Evolutionary conservation across 2,888 invertebrate species (phyloP), one percentile per base, ranked within the genome.

Genomic region (Rhingia rostrata): DNA sequence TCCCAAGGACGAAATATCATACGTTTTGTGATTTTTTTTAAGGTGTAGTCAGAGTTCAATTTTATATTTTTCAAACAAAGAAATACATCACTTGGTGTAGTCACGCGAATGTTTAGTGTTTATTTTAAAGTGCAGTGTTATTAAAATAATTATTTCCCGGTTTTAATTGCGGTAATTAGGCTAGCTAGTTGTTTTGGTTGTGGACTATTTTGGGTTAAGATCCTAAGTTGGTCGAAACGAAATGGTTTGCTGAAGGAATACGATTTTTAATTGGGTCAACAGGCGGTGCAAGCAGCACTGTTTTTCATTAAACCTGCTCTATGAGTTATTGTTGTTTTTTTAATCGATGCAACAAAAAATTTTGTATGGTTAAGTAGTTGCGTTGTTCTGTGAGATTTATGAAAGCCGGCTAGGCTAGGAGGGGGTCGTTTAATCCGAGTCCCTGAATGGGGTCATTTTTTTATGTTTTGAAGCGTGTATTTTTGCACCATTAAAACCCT

Each of bases 101-200:
- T 81, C 81, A 81, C 83, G 83, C 79, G 67, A 83, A 56, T 73
- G 56, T 47, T 53, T 56, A 32, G 4, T 51, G 45, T 43, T 49
- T 66, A 3, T 30, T 6, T 6, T 54, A 2, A 32, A 33, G 39
- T 51, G 60, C 45, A 35, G 4, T 35, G 14, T 74, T 30, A 58
- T 66, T 66, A 33, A 33, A 22, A 30, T 53, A 67, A 75, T 67
- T 67, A 67, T 75, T 35, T 43, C 33, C 58, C 4, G 22, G 43
- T 41, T n/a, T 53, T 75, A 60, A 60, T 60, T 75, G 60, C 39
- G 6, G 51, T 45, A 67, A 53, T 75, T 47, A 45, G 33, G 14
- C 12, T 56, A 22, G 22, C 22, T 22, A 22, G 22, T 22, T 22
- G 22, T 1, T 54, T 14, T 54, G 35, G 14, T 39, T 14, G 32